Conservation (phyloP, 2,797 vertebrate species). For the Lacerta bilineata region DNA sequence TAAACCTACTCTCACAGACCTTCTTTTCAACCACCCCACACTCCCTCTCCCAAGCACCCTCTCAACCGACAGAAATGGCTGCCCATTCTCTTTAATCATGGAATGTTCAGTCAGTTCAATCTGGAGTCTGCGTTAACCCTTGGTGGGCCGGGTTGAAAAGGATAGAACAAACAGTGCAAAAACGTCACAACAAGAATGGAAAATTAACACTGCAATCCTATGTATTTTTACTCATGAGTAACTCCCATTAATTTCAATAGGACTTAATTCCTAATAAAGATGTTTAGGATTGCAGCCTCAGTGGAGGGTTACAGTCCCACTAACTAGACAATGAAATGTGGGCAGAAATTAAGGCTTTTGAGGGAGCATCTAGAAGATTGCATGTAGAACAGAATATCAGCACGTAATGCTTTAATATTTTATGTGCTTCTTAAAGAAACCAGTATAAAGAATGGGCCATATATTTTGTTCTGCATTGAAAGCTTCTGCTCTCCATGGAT, state of each 20-base stretch:
- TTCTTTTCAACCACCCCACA: too few relatives aligned
- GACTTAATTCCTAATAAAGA: background rate
- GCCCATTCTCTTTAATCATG: too few relatives aligned
- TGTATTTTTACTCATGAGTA: too few relatives aligned
- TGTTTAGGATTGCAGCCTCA: background rate
- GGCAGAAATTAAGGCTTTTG: background rate
- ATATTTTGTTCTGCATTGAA: background rate
- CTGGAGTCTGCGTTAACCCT: too few relatives aligned
- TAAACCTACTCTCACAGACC: too few relatives aligned
- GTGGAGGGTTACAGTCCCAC: slow-evolving; percentile 28
- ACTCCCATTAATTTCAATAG: background rate
- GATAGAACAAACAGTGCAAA: too few relatives aligned
- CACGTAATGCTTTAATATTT: background rate
- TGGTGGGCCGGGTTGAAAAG: too few relatives aligned
- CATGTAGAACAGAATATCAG: background rate
- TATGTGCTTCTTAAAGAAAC: background rate
- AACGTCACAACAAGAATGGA: background rate
- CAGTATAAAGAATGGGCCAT: background rate
- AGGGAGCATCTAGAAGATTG: background rate
- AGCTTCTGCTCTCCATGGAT: background rate
- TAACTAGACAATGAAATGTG: background rate
- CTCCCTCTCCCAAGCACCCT: too few relatives aligned
- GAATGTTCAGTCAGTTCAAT: too few relatives aligned
- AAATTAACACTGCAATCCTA: background rate
- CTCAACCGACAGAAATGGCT: too few relatives aligned